A percentile compares a stretch with the other conserved stretches of the same genome.
These are phyloP conservation scores for Macaria liturata DNA, from an alignment of 2,888 invertebrate species.

Conservation along the genomic window DNA sequence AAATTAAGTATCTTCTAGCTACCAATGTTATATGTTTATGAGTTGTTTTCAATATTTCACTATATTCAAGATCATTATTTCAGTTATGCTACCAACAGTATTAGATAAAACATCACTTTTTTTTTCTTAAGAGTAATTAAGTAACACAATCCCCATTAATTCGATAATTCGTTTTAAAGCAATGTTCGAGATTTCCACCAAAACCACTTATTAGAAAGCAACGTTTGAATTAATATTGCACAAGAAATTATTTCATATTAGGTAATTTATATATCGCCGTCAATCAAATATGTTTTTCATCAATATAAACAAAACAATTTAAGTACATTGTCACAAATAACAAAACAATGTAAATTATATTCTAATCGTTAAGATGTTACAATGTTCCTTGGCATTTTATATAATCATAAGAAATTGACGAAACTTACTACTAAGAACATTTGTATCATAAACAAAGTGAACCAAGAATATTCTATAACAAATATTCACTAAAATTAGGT, in stretches of 20 bases:
- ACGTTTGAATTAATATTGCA: too few relatives aligned
- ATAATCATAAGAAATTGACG: slow-evolving; percentile 58
- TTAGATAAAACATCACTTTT: slow-evolving; percentile 12
- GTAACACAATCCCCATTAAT: slow-evolving; percentile 2
- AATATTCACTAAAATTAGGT: slow-evolving; percentile 56
- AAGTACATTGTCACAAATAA: not conserved
- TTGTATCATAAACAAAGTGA: slow-evolving; percentile 42
- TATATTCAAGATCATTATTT: not conserved
- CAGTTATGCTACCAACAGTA: slow-evolving; percentile 21
- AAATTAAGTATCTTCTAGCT: not conserved
- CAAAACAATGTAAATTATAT: too few relatives aligned
- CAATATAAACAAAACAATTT: not conserved
- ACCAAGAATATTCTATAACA: slow-evolving; percentile 74
- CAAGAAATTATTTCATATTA: too few relatives aligned
- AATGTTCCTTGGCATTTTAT: too few relatives aligned
- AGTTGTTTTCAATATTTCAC: too few relatives aligned
- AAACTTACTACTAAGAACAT: slow-evolving; percentile 37
- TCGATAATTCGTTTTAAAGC: slow-evolving; percentile 8
- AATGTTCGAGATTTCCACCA: slow-evolving; percentile 13
- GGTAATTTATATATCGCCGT: too few relatives aligned
- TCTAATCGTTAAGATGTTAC: too few relatives aligned
- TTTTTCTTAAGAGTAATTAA: slow-evolving; percentile 8
- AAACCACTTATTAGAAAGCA: not conserved
- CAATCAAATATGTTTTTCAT: too few relatives aligned
- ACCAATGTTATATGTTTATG: not conserved